phyloP scores from a whole-genome alignment of 37 sponge, comb jelly and placozoan genomes.

The Theonella swinhoei region DNA sequence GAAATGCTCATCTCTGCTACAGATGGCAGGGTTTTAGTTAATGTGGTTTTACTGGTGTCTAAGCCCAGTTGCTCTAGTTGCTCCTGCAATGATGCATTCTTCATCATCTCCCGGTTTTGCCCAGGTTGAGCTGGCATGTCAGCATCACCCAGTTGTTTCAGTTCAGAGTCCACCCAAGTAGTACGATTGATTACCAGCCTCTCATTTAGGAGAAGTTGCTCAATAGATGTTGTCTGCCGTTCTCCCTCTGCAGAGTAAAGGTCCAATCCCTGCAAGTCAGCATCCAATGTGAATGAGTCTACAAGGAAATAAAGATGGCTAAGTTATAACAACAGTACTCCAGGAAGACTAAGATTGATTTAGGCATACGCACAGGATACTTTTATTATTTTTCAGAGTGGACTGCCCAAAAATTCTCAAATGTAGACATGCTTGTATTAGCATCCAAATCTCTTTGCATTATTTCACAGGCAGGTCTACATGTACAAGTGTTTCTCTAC shows the following conservation, averaged over 20 bases:
- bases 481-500: too few relatives aligned
- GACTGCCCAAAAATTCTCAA: too few relatives aligned
- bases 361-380: too few relatives aligned
- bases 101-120: background rate
- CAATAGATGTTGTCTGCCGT: conserved; percentile 23
- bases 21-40: background rate
- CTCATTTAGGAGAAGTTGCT: conserved; percentile 34
- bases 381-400: too few relatives aligned
- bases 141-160: conserved; percentile 22
- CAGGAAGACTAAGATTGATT: too few relatives aligned
- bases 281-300: conserved; percentile 24
- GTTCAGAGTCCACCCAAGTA: conserved; percentile 61
- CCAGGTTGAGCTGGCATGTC: background rate
- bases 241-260: conserved; percentile 15
- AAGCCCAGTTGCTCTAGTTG: conserved; percentile 42
- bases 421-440: too few relatives aligned
- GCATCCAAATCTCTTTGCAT: too few relatives aligned
- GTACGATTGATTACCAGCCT: conserved; percentile 20
- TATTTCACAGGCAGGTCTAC: too few relatives aligned
- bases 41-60: conserved; percentile 44
- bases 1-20: conserved; percentile 30
- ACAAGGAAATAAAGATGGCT: background rate
- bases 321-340: too few relatives aligned
- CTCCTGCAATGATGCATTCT: background rate
- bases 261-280: conserved; percentile 70